Base-by-base conservation (phyloP, 2,888 invertebrate species). In the Tenthredo notha region DNA sequence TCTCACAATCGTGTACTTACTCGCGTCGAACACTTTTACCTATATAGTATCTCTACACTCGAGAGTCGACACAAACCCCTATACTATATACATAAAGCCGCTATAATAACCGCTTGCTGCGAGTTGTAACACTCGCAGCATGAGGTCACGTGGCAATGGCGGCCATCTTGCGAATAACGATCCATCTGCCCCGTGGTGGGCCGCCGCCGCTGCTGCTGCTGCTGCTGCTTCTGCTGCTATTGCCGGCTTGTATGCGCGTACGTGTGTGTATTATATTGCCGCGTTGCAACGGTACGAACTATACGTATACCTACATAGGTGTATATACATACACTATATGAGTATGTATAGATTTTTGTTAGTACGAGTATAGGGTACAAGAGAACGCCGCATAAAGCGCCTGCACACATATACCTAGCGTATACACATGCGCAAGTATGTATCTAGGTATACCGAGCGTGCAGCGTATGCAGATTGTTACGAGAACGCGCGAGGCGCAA, bases 111-210 rank as follows among this genome's bases (percentile, higher is more conserved):
- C 85, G 85, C 85, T 70, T 83, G 85, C 80, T 61, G 50, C 84
- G 75, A 85, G 61, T 85, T 75, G 84, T 84, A 85, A 85, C 84
- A 83, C 70, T 85, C 85, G 74, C 84, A 86, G 89, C 88, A 90
- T 88, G 90, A 87, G 91, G 91, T 92, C 91, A 90, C 90, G 91
- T 91, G 90, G 90, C 89, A 86, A 89, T 86, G 89, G 87, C 90
- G 89, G 91, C 90, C 91, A 91, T 91, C 89, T 91, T 91, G 90
- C 85, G 88, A 91, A 89, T 92, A 91, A 92, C 91, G 91, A 92
- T 91, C 90, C 91, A 91, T 92, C 91, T 90, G 90, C 88, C 88
- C 86, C 85, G 86, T 78, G 65, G 85, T 78, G 37, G 75, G 18
- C 18, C 58, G 85, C 67, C 85, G 85, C 78, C 85, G 84, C 85